Evolutionary conservation across 1,140 invertebrate species (phyloP), one percentile per base, ranked within the genome.

Genomic region (Phocides pigmalion): DNA sequence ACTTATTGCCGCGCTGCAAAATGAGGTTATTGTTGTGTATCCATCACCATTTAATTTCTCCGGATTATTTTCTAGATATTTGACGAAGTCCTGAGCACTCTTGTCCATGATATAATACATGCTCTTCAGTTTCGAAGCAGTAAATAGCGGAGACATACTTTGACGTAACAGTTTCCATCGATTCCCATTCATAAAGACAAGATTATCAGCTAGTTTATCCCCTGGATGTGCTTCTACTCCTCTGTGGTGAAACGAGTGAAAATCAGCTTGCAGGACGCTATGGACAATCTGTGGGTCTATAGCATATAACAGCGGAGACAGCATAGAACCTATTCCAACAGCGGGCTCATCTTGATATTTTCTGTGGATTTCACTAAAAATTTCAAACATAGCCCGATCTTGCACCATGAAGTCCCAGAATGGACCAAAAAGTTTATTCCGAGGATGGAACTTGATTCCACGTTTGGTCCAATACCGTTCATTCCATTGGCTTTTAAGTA

Each of bases 171-270:
- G 70, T 71, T 89, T 86, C 92, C 92, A 93, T 64, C 78, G 78
- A 8, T 72, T 73, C 15, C 82, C 87, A 17, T 79, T 81, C 68
- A 81, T 64, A 9, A 83, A 82, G 15, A 94, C 92, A 22, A 95
- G 71, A 64, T 93, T 92, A 3, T 91, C 89, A n/a, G 90, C 88
- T 0, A 95, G 42, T 1, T 91, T 84, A 67, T 94, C 93, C 0
- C 82, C 84, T 64, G 93, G 80, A 61, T 93, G 92, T 17, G 87
- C 79, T 17, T 91, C 86, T 4, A 91, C n/a, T n/a, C 90, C 90
- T 53, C 91, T 76, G 65, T 92, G 87, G 28, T 81, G 80, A 64
- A 94, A 94, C 50, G 82, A 76, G 0, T 76, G 53, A 28, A 93
- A 93, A 66, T 93, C 90, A 28, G 89, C 90, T 0, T 87, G 72